Percentiles rank a stretch among this genome's conserved stretches.
Evolutionary conservation across 2,797 vertebrate genomes (phyloP).

Genomic region (Hoplostethus atlanticus): DNA sequence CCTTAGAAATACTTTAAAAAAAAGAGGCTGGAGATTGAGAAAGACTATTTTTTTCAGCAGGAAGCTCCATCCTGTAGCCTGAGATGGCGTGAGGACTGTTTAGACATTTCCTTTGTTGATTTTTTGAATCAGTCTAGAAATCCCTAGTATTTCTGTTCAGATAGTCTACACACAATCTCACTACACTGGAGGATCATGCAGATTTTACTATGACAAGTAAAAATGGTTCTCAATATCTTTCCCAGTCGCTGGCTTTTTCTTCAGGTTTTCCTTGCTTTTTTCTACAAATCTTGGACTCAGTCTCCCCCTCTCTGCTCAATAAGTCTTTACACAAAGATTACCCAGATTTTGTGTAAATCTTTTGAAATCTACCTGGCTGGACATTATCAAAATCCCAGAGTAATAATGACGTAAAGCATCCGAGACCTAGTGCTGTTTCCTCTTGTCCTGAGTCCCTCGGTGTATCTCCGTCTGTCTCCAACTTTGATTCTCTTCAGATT

Average conservation of each 20-base stretch:
- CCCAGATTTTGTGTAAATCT: conserved; percentile 1
- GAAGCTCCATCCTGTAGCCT: conserved; percentile 8
- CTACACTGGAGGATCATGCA: conserved; percentile 52
- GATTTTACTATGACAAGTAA: conserved; percentile 51
- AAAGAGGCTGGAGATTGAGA: not conserved
- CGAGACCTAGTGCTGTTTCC: not conserved
- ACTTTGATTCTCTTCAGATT: not conserved
- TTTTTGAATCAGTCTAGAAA: conserved; percentile 59
- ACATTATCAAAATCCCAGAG: conserved; percentile 7
- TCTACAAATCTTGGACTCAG: conserved; percentile 23
- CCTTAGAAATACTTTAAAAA: conserved; percentile 8
- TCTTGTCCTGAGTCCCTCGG: not conserved
- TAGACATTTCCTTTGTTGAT: conserved; percentile 37
- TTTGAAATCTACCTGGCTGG: not conserved
- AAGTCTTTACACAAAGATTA: conserved; percentile 4
- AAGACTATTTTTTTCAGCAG: not conserved
- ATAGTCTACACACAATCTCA: conserved; percentile 60
- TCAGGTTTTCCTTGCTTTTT: conserved; percentile 20
- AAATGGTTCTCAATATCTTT: conserved; percentile 48
- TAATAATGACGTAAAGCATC: too few species aligned
- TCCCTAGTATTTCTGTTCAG: conserved; percentile 56
- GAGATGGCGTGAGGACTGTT: conserved; percentile 29
- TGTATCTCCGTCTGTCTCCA: not conserved
- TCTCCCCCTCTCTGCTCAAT: conserved; percentile 15
- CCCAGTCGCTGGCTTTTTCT: conserved; percentile 12